Base-by-base conservation (phyloP, 2,113 vertebrate species). In the Leiothrix lutea region DNA sequence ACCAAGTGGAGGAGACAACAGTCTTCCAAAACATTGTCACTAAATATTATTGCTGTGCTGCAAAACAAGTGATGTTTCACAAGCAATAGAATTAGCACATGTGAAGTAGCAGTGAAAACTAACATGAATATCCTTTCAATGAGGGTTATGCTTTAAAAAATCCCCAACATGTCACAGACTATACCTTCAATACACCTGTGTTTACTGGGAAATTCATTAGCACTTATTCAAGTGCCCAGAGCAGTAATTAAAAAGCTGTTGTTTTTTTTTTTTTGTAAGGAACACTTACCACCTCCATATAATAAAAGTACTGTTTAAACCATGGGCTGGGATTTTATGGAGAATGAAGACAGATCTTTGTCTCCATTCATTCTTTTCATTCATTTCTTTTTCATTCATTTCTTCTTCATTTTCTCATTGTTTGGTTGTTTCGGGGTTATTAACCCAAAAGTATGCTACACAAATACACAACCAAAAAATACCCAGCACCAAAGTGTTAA, bases 1-100 rank as follows among this genome's bases (percentile, higher is more conserved):
- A 54, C 5, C 6, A 14, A 16, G 10, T 0, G 1, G 8, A 33
- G 13, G 15, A 67, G 4, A 80, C 61, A 65, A 38, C 0, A 23
- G 5, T 17, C 50, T 80, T 51, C 19, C 31, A 74, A 93, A 61
- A 9, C 13, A 51, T 2, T 69, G 3, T 6, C 18, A 35, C 61
- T 13, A 80, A 61, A 24, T 53, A 45, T 23, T 18, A 25, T 22
- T 48, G 6, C 38, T 24, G 6, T 26, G 4, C 4, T 60, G 8
- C 14, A 69, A 36, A 60, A 18, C 5, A 33, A 33, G 4, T 12
- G 7, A 8, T 21, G 3, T 71, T 89, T 51, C 29, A 60, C 7
- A 58, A 91, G 58, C 22, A 69, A 33, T 2, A 61, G 4, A 47
- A 14, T 40, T 22, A 81, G 26, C 7, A 18, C 3, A 42, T 14